Evolutionary conservation across 2,113 vertebrate species (phyloP), one percentile per base, ranked within the genome.

Genomic region (Melanotaenia duboulayi): DNA sequence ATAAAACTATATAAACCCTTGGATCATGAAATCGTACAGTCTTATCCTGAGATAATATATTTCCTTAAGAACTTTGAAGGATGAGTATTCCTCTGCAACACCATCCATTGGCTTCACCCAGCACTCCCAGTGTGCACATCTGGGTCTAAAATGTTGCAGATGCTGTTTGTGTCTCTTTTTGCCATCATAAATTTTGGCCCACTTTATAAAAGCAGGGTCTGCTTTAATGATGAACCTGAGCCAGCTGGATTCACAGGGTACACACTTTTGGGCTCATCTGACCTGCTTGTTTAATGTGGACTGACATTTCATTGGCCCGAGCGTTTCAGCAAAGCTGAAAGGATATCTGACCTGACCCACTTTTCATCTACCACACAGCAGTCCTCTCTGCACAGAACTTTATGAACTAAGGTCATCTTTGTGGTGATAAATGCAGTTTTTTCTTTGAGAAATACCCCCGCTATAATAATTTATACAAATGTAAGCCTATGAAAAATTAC

Each of bases 271-370:
- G 69, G 80, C 85, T 82, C 68, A 55, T 85, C 71, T 72, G 77
- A 81, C 75, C 82, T 64, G 63, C 71, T 83, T 74, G 63, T 90
- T 76, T 87, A 85, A 90, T 85, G 72, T n/a, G 76, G 61, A 66
- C 82, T 85, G 89, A 92, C 87, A 76, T 81, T 82, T 82, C 68
- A 32, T 46, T 87, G 88, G 82, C 81, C 84, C 73, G 40, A 80
- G 78, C 78, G 67, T 54, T 85, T 85, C 65, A 72, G 72, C 66
- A 86, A 88, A 68, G 71, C 80, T 73, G 76, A 86, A 71, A 87
- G 25, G 10, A 67, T 58, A 78, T 71, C 51, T 86, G 83, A 84
- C 83, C 86, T 89, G 89, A 90, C 90, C 90, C 71, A 93, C 73
- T 92, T 92, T 89, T 70, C 58, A 19, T 76, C 63, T 20, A 7